These are phyloP conservation scores for Microtus agrestis DNA, from an alignment of 2,797 vertebrate species.

Conservation along the genomic window DNA sequence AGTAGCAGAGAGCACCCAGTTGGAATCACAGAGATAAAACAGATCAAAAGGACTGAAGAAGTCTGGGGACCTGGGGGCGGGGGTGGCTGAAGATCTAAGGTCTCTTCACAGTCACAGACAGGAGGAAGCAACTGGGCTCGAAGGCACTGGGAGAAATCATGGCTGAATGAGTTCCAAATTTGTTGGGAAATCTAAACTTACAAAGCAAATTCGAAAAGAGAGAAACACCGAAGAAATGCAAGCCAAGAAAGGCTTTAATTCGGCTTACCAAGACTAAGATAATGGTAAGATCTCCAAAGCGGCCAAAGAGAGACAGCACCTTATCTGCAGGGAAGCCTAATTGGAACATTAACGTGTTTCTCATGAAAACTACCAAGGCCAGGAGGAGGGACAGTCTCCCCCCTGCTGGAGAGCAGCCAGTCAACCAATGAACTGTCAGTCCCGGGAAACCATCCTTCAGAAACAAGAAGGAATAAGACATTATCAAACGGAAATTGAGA, in stretches of 20 bases:
- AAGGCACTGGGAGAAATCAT: background rate
- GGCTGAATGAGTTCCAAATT: background rate
- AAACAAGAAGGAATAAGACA: background rate
- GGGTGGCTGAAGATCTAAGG: background rate
- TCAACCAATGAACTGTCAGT: background rate
- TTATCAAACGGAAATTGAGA: background rate
- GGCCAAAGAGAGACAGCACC: background rate
- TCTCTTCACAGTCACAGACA: background rate
- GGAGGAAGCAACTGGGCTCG: background rate
- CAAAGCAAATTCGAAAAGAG: background rate
- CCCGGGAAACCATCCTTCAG: background rate
- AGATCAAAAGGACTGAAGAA: background rate
- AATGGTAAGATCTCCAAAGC: background rate
- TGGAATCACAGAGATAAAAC: background rate
- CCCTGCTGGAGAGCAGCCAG: background rate
- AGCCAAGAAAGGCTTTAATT: background rate
- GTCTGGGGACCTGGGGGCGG: background rate
- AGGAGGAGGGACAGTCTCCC: background rate
- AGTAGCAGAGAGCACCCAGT: background rate
- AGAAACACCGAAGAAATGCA: background rate
- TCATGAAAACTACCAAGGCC: background rate
- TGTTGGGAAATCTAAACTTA: background rate
- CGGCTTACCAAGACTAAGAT: background rate
- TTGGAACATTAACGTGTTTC: background rate
- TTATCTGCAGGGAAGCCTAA: background rate